These are phyloP conservation scores for Cheilosia pagana DNA, from an alignment of 2,888 invertebrate species.

Conservation along the genomic window DNA sequence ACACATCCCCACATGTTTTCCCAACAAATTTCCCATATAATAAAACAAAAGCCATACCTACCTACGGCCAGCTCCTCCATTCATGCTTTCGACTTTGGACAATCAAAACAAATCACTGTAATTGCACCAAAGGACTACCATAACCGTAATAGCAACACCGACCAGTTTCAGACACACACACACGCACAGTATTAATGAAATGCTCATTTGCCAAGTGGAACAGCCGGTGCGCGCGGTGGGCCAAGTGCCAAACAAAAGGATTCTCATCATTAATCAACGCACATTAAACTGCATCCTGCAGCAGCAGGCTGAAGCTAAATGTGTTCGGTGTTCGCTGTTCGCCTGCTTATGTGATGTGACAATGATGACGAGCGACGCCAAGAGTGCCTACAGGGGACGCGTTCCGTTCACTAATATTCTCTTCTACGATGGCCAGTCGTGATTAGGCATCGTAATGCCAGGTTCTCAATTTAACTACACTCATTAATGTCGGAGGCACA, in stretches of 20 bases:
- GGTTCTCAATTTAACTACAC: conserved; percentile 71
- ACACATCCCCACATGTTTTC: conserved; percentile 66
- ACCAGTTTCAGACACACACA: background rate
- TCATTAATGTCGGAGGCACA: conserved; percentile 70
- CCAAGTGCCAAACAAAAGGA: conserved; percentile 58
- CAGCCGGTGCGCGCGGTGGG: conserved; percentile 16
- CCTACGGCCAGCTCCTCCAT: background rate
- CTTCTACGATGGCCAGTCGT: conserved; percentile 13
- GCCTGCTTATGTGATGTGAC: no score
- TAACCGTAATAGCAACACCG: conserved; percentile 7
- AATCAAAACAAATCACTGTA: conserved; percentile 74
- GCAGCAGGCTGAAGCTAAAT: conserved; percentile 17
- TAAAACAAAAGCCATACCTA: conserved; percentile 46
- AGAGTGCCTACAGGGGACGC: conserved; percentile 20
- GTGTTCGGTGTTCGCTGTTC: conserved; percentile 26
- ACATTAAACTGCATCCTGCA: conserved; percentile 68
- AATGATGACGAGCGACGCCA: no score
- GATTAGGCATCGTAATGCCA: conserved; percentile 58
- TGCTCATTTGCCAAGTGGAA: conserved; percentile 43
- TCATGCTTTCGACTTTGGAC: conserved; percentile 25
- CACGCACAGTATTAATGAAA: conserved; percentile 54
- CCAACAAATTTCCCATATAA: conserved; percentile 59
- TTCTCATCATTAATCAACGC: conserved; percentile 72
- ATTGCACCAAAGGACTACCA: conserved; percentile 61
- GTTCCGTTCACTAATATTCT: conserved; percentile 11